Conservation (phyloP, 2,797 vertebrate genomes). For the Microtus californicus region DNA sequence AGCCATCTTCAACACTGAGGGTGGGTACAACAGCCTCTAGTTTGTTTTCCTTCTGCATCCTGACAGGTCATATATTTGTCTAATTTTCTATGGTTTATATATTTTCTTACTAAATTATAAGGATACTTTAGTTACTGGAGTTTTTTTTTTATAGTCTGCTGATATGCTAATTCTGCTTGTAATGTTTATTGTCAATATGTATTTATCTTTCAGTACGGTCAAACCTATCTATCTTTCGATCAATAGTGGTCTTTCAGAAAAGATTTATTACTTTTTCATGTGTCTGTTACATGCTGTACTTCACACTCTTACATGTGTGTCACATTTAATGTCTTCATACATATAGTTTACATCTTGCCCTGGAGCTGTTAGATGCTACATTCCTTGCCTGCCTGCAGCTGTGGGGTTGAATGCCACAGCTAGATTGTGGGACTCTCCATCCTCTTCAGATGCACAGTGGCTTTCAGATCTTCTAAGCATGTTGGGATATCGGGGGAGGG, state of each 20-base stretch:
- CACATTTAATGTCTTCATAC: not conserved
- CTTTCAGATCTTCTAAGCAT: too few relatives aligned
- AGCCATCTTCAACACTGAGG: not conserved
- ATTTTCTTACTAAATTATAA: not conserved
- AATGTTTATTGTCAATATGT: not conserved
- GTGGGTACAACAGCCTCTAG: not conserved
- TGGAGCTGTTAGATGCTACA: not conserved
- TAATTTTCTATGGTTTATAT: not conserved
- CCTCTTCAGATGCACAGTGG: too few relatives aligned
- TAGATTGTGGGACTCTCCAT: not conserved
- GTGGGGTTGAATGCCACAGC: not conserved
- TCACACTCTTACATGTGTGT: not conserved
- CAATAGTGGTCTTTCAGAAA: not conserved
- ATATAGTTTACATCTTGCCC: too few relatives aligned
- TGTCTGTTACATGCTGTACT: not conserved
- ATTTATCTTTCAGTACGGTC: not conserved
- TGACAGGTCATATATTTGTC: not conserved
- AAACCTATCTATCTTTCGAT: not conserved
- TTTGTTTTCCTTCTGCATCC: not conserved
- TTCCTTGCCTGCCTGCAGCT: not conserved
- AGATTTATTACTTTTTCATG: not conserved
- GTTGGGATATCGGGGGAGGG: not conserved
- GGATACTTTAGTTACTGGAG: not conserved
- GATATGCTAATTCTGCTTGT: not conserved
- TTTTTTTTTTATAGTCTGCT: not conserved